These are phyloP conservation scores for Illadopsis cleaveri DNA, from an alignment of 2,113 vertebrate species.

Conservation along the genomic window DNA sequence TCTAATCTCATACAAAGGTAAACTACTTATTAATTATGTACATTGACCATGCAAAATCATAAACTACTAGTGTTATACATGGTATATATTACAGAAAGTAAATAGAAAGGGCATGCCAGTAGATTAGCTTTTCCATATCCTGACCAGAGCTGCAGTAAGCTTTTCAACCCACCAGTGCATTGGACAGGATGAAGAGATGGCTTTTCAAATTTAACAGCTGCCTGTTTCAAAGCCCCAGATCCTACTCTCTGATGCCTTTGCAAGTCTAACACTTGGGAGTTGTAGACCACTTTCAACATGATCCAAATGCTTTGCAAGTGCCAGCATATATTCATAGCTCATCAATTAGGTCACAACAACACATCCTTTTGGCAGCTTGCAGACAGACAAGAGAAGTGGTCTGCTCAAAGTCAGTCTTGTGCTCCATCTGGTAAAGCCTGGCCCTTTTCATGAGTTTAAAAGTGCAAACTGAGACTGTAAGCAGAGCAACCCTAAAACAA, in stretches of 20 bases:
- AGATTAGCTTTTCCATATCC: conserved; percentile 26
- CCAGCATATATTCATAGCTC: not conserved
- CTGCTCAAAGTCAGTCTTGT: not conserved
- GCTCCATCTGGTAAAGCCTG: not conserved
- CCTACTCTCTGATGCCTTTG: not conserved
- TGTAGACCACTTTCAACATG: not conserved
- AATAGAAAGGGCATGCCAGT: not conserved
- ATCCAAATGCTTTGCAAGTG: not conserved
- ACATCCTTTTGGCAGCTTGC: not conserved
- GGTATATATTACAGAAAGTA: conserved; percentile 39
- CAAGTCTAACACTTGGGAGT: not conserved
- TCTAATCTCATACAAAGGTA: conserved; percentile 30
- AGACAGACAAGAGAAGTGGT: not conserved
- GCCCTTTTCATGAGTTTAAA: not conserved
- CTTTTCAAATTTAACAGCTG: not conserved
- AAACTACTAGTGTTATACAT: conserved; percentile 4
- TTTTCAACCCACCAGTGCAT: conserved; percentile 45
- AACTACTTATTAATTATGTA: conserved; percentile 20
- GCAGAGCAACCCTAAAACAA: not conserved
- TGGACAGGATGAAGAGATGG: not conserved
- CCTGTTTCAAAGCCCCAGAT: not conserved
- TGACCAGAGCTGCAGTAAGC: conserved; percentile 70
- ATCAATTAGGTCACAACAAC: not conserved
- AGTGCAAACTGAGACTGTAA: not conserved
- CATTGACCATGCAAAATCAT: conserved; percentile 5